A percentile compares a stretch with the other conserved stretches of the same genome.
Conservation (phyloP, 1,140 invertebrate genomes). For the Drosophila biarmipes region DNA sequence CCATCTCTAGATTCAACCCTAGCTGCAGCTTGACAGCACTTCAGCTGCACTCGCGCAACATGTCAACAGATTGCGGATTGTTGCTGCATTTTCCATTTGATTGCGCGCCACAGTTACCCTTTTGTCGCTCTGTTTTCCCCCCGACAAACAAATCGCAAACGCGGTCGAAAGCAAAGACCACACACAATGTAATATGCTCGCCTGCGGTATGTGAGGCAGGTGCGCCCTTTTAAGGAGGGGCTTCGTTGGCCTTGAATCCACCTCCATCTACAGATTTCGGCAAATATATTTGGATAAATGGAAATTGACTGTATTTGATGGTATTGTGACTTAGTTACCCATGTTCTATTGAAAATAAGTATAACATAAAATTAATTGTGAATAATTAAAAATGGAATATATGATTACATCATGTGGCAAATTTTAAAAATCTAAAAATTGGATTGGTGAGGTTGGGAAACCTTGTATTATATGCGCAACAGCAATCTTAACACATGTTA, state of each 20-base stretch:
- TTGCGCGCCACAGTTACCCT: constrained; percentile 59
- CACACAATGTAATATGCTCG: constrained; percentile 46
- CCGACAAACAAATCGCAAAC: constrained; percentile 26
- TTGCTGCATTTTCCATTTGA: constrained; percentile 77
- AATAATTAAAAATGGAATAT: too few species aligned
- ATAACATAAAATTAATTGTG: too few species aligned
- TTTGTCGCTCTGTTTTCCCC: not conserved
- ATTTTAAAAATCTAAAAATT: too few species aligned
- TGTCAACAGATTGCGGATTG: constrained; percentile 49
- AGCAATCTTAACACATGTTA: too few species aligned
- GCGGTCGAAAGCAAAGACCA: constrained; percentile 5
- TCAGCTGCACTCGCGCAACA: constrained; percentile 63
- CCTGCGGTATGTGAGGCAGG: constrained; percentile 17
- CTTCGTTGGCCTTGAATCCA: not conserved
- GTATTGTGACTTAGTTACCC: too few species aligned
- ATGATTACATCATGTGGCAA: too few species aligned
- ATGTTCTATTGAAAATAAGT: too few species aligned
- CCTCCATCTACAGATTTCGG: not conserved
- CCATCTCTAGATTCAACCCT: constrained; percentile 2
- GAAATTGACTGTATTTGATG: not conserved
- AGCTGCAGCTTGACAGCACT: constrained; percentile 45
- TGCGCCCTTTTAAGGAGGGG: not conserved
- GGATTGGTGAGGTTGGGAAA: too few species aligned
- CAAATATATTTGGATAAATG: not conserved
- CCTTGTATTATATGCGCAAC: too few species aligned